Conservation (phyloP, 1,140 invertebrate species). For the Delia radicum region DNA sequence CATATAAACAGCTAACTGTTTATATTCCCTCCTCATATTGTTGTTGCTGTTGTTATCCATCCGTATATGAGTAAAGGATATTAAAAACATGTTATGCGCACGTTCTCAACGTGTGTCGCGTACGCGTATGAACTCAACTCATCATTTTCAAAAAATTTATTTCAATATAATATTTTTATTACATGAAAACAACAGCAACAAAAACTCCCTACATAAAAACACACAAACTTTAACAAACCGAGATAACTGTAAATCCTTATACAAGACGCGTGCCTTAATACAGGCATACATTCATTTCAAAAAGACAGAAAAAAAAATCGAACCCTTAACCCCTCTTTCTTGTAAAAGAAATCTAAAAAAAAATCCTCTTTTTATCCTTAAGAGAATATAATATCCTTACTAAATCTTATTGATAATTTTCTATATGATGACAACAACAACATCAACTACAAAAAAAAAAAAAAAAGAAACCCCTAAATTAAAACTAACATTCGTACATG, state of each 20-base stretch:
- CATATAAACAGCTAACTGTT: background rate
- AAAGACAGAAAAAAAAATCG: background rate
- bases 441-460: background rate
- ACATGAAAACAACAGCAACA: background rate
- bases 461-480: background rate
- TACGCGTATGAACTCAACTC: constrained; percentile 1
- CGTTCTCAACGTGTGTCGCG: constrained; percentile 8
- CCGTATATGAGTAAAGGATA: background rate
- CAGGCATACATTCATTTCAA: no score
- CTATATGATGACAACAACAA: no score
- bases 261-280: background rate
- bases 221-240: no score
- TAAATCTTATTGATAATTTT: no score
- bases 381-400: no score
- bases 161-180: background rate
- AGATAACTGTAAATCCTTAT: background rate
- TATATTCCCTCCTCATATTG: background rate
- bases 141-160: background rate
- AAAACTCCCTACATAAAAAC: background rate
- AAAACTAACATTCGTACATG: background rate
- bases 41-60: background rate
- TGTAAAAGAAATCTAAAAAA: background rate
- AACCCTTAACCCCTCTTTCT: background rate
- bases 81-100: constrained; percentile 7
- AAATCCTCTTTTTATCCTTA: background rate